Evolutionary conservation across 2,888 invertebrate genomes (phyloP).

Genomic region (Smittia aterrima): DNA sequence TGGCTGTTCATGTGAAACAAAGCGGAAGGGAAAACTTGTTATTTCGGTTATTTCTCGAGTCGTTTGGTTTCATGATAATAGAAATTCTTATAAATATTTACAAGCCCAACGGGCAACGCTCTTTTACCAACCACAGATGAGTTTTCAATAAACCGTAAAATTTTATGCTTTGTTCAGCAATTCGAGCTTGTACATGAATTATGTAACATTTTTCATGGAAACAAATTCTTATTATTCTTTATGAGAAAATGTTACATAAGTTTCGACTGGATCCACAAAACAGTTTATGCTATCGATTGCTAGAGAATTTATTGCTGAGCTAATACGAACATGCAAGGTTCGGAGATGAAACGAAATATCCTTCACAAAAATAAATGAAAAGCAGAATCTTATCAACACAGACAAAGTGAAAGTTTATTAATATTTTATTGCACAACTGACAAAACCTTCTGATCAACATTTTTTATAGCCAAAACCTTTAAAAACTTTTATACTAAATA

Average conservation of each 20-base stretch:
- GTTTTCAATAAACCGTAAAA: conserved; percentile 11
- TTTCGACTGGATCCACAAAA: not conserved
- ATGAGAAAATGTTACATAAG: too few relatives aligned
- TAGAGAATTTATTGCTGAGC: not conserved
- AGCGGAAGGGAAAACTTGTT: too few relatives aligned
- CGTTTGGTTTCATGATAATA: not conserved
- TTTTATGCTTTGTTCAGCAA: not conserved
- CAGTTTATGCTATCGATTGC: not conserved
- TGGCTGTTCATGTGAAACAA: too few relatives aligned
- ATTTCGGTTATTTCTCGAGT: not conserved
- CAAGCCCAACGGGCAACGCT: not conserved
- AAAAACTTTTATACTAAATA: not conserved
- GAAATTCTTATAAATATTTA: not conserved
- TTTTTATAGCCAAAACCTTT: too few relatives aligned
- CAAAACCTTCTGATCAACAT: not conserved
- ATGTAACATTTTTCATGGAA: too few relatives aligned
- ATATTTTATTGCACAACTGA: not conserved
- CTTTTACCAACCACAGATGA: not conserved
- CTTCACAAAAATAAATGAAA: not conserved
- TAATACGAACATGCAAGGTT: not conserved
- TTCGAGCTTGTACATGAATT: not conserved
- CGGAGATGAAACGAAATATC: not conserved
- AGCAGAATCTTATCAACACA: too few relatives aligned
- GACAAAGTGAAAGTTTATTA: not conserved
- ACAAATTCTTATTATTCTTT: too few relatives aligned